Base-by-base conservation (phyloP, 2,113 vertebrate genomes). In the Cavia aperea region DNA sequence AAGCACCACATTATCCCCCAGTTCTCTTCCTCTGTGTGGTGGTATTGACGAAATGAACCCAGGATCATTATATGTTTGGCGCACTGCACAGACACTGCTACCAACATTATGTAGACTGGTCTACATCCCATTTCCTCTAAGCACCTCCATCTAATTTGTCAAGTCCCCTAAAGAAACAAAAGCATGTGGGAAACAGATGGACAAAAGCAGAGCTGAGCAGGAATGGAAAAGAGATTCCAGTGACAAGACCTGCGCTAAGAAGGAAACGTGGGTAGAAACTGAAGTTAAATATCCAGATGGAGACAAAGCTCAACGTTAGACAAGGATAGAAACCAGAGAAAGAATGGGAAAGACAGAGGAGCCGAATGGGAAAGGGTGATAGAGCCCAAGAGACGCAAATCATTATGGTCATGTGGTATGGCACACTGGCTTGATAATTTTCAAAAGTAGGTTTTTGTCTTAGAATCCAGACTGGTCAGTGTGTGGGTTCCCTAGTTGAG, bases 1-100 rank as follows among this genome's bases (percentile, higher is more conserved):
- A 73, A 94, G n/a, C 16, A 72, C 51, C 15, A 79, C 24, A 29
- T 66, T 36, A 39, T 58, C 54, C 51, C 24, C 24, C 10, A 2
- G 29, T 56, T 66, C 60, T 92, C 86, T 86, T 46, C 78, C 85
- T 83, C 15, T 94, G 51, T 39, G 77, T 72, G 89, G 72, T 86
- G 70, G 84, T 87, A 63, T 3, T 82, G 78, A 90, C 87, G 88
- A 84, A 91, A 93, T 86, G 33, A 88, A 96, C 91, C 66, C 78
- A 13, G 56, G 51, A 73, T 94, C 68, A 66, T 86, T 78, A 77
- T 39, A 36, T 86, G 85, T 93, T 73, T 78, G 93, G 83, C 58
- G 58, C 49, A 60, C 24, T 31, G 29, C 4, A 75, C 43, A 56
- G 65, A 62, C 72, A 65, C 56, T 58, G 49, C 91, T 78, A 82